These are phyloP conservation scores for Strongylocentrotus purpuratus DNA, from an alignment of 35 echinoderm and acorn worm species.

Conservation along the genomic window DNA sequence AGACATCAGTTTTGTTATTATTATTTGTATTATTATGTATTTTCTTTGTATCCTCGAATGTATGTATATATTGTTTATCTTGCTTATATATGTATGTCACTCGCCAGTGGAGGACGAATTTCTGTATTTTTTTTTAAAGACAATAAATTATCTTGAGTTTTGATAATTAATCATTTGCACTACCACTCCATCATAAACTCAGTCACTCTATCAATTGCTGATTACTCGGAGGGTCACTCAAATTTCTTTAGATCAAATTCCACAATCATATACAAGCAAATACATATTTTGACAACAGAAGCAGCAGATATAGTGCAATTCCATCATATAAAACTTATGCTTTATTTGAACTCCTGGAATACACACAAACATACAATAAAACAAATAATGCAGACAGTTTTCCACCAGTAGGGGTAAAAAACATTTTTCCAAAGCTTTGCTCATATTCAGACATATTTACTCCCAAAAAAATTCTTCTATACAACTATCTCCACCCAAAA, in stretches of 20 bases:
- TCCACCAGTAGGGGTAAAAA: background rate
- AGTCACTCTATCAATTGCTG: background rate
- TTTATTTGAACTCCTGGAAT: background rate
- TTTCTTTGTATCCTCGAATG: too few species aligned
- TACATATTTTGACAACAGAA: background rate
- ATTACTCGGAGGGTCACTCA: background rate
- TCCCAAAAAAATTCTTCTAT: background rate
- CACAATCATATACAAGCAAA: too few species aligned
- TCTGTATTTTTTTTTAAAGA: too few species aligned
- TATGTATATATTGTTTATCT: too few species aligned
- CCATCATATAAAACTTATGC: constrained; percentile 8
- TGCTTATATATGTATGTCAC: too few species aligned
- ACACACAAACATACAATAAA: background rate
- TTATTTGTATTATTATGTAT: too few species aligned
- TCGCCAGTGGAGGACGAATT: too few species aligned
- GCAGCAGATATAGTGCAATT: background rate
- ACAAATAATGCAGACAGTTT: background rate
- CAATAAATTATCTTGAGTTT: too few species aligned
- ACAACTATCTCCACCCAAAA: background rate
- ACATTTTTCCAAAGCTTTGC: background rate
- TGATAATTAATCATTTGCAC: too few species aligned
- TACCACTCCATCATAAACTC: background rate
- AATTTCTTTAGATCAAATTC: background rate
- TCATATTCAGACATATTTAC: background rate
- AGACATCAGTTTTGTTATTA: too few species aligned